Evolutionary conservation across 2,888 invertebrate species (phyloP).

Genomic region (Apodemia hepburni): DNA sequence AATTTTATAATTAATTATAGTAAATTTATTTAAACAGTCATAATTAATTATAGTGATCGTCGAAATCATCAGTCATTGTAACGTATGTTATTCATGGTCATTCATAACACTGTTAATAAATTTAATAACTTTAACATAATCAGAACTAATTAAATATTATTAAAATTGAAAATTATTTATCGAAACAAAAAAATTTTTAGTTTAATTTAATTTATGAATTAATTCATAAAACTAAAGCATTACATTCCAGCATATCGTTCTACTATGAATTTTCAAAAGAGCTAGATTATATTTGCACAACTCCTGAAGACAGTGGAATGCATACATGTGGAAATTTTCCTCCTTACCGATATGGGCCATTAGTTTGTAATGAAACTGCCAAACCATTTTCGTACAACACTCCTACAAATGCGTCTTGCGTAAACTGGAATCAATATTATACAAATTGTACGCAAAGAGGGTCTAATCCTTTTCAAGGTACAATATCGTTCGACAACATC

Average conservation of each 20-base stretch:
- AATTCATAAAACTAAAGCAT: constrained; percentile 14
- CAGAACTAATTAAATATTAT: background rate
- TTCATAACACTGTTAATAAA: constrained; percentile 4
- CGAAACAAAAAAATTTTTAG: background rate
- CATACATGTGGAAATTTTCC: constrained; percentile 93
- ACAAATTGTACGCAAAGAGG: constrained; percentile 95
- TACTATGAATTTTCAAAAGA: constrained; percentile 94
- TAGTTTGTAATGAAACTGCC: constrained; percentile 89
- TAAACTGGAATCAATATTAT: constrained; percentile 99
- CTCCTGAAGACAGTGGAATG: constrained; percentile 96
- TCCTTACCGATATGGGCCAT: constrained; percentile 85
- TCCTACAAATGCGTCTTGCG: constrained; percentile 89
- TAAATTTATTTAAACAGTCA: background rate
- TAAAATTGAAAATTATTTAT: background rate
- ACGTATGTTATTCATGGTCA: constrained; percentile 3
- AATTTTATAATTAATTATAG: constrained; percentile 6
- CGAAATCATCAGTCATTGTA: background rate
- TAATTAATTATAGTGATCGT: constrained; percentile 2
- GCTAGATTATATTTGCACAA: constrained; percentile 98
- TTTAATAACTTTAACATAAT: background rate
- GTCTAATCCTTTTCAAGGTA: constrained; percentile 98
- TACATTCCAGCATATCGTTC: constrained; percentile 82
- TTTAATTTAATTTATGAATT: background rate
- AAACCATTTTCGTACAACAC: constrained; percentile 79
- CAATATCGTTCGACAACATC: constrained; percentile 99